A percentile compares a stretch with the other conserved stretches of the same genome.
These are phyloP conservation scores for Alosa sapidissima DNA, from an alignment of 2,797 vertebrate genomes.

Conservation along the genomic window DNA sequence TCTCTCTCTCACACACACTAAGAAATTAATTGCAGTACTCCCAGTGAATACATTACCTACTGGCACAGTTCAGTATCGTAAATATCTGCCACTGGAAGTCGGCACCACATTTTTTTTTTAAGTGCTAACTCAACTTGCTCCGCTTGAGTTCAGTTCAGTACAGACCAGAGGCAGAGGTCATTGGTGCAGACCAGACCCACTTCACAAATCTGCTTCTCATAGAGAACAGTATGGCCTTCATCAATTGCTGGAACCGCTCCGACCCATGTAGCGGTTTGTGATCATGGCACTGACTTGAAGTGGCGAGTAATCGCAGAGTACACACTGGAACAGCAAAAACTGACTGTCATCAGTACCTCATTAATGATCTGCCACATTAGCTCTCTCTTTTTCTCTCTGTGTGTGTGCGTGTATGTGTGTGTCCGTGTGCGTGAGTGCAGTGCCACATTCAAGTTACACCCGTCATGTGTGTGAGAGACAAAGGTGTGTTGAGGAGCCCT, in stretches of 20 bases:
- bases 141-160: neutral
- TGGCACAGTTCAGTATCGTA: neutral
- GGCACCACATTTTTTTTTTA: neutral
- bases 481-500: neutral
- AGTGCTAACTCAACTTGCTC: neutral
- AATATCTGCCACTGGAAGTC: neutral
- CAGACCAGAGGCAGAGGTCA: no score
- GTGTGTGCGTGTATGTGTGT: neutral
- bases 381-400: neutral
- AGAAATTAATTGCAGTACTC: neutral
- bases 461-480: neutral
- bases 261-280: neutral
- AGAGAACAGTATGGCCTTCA: neutral
- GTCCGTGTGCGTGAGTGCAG: neutral
- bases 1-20: no score
- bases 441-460: slow-evolving; percentile 3
- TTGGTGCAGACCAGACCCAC: neutral
- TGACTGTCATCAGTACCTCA: slow-evolving; percentile 5
- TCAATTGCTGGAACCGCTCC: neutral
- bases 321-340: slow-evolving; percentile 10
- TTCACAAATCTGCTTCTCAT: neutral
- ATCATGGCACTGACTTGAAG: neutral
- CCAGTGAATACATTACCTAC: neutral
- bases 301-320: neutral
- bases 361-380: neutral